These are phyloP conservation scores for Timandra comae DNA, from an alignment of 2,888 invertebrate species.

Conservation along the genomic window DNA sequence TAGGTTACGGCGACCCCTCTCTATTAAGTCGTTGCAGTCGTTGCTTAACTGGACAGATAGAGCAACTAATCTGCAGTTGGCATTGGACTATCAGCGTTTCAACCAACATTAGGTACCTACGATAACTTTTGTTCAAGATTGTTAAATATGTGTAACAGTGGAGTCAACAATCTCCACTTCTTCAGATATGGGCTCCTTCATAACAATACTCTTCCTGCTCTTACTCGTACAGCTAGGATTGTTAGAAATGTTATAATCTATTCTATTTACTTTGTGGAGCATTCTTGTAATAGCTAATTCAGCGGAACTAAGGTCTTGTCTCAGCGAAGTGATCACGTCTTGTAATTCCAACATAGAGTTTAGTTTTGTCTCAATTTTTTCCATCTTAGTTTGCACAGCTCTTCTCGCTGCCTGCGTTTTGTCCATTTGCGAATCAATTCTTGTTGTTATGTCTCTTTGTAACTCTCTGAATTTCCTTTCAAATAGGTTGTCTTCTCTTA, in stretches of 20 bases:
- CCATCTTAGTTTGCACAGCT: conserved; percentile 39
- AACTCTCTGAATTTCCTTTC: conserved; percentile 51
- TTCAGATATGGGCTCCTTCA: conserved; percentile 26
- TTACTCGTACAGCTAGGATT: conserved; percentile 16
- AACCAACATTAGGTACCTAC: too few relatives aligned
- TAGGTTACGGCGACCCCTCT: too few relatives aligned
- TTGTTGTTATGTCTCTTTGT: conserved; percentile 36
- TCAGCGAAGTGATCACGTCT: conserved; percentile 33
- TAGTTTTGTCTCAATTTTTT: conserved; percentile 46
- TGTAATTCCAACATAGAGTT: conserved; percentile 47
- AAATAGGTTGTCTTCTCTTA: conserved; percentile 33
- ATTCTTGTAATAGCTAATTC: conserved; percentile 33
- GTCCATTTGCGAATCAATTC: conserved; percentile 40
- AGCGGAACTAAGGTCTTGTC: conserved; percentile 33
- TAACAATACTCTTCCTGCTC: too few relatives aligned
- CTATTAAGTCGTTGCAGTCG: too few relatives aligned
- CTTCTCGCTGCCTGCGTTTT: conserved; percentile 36
- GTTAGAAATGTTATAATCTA: too few relatives aligned
- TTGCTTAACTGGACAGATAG: too few relatives aligned
- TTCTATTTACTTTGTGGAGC: conserved; percentile 35
- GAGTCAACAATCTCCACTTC: conserved; percentile 21
- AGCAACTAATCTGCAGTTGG: too few relatives aligned
- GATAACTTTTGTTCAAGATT: too few relatives aligned
- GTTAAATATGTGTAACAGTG: conserved; percentile 15
- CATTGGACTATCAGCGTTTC: too few relatives aligned